These are phyloP conservation scores for Neosilurus mollespiculum DNA, from an alignment of 2,797 vertebrate species.

Conservation along the genomic window DNA sequence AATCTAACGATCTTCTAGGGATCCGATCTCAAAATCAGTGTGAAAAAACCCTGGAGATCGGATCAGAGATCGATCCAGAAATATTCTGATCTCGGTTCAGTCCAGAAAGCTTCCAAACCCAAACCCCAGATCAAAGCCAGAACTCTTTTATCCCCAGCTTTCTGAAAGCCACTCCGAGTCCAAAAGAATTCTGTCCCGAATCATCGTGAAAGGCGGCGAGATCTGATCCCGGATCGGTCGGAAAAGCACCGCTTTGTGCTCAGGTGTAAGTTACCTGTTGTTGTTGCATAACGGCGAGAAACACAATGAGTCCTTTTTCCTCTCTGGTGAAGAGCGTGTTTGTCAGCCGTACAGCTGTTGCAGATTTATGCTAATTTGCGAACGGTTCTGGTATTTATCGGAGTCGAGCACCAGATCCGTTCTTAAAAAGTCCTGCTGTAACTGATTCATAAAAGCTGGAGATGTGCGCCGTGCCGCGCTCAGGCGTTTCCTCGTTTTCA, in stretches of 20 bases:
- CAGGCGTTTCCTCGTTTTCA: conserved; percentile 25
- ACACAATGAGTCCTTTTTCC: conserved; percentile 35
- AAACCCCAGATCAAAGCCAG: neutral
- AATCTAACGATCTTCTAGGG: neutral
- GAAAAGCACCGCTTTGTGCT: neutral
- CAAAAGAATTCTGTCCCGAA: neutral
- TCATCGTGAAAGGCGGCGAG: conserved; percentile 2
- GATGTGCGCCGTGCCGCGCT: neutral
- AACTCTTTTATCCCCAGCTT: neutral
- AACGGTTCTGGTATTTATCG: conserved; percentile 44
- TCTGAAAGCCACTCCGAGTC: conserved; percentile 5
- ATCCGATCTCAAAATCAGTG: neutral
- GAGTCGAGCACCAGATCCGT: conserved; percentile 35
- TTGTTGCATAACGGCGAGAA: conserved; percentile 21
- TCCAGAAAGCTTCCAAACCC: neutral
- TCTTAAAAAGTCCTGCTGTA: conserved; percentile 41
- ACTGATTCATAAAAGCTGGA: conserved; percentile 28
- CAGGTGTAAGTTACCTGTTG: conserved; percentile 42
- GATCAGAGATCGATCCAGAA: neutral
- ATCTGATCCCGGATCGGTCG: conserved; percentile 15
- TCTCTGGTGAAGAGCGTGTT: conserved; percentile 33
- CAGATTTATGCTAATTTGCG: conserved; percentile 50
- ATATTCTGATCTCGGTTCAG: neutral
- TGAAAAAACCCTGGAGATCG: no score
- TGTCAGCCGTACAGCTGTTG: conserved; percentile 44